Evolutionary conservation across 2,113 vertebrate species (phyloP), one percentile per base, ranked within the genome.

Genomic region (Cinclus cinclus): DNA sequence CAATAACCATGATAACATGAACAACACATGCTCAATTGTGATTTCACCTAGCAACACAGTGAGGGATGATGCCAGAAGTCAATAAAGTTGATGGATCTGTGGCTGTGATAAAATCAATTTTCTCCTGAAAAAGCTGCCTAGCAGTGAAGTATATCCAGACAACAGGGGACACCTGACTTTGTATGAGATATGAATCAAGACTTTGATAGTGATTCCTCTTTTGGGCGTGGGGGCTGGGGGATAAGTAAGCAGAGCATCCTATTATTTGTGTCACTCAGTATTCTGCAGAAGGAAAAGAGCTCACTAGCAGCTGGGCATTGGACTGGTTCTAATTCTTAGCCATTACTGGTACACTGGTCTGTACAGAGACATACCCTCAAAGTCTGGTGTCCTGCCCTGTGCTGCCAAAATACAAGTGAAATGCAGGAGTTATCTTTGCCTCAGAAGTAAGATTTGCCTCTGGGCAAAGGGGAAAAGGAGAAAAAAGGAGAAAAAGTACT

Each of bases 81-180:
- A 86, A 80, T 74, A 65, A 96, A 89, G 47, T 13, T 89, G 70
- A 90, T 86, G 75, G 41, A 92, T 95, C 64, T 85, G 47, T 83
- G 23, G 14, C 42, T 94, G 46, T 92, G 35, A 47, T 89, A 31
- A 89, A 91, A 94, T 65, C 41, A 84, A 15, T 39, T 82, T 92
- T 89, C 65, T 85, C 35, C 53, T 88, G 21, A 84, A 92, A 89
- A 74, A 30, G 18, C 31, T 88, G 64, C 79, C 75, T 35, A 33
- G n/a, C 44, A 85, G 46, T 68, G 35, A 85, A 49, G 24, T 79
- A 31, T 16, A 77, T 89, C 65, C 68, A 76, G 35, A 52, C 46
- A 89, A 31, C 46, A 70, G 53, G 33, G 52, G 59, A 74, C 30
- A 77, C 37, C 37, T 46, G 63, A 88, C 55, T 89, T 90, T 63